Conservation (phyloP, 1,140 invertebrate genomes). For the Pseudomyrmex dendroicus region DNA sequence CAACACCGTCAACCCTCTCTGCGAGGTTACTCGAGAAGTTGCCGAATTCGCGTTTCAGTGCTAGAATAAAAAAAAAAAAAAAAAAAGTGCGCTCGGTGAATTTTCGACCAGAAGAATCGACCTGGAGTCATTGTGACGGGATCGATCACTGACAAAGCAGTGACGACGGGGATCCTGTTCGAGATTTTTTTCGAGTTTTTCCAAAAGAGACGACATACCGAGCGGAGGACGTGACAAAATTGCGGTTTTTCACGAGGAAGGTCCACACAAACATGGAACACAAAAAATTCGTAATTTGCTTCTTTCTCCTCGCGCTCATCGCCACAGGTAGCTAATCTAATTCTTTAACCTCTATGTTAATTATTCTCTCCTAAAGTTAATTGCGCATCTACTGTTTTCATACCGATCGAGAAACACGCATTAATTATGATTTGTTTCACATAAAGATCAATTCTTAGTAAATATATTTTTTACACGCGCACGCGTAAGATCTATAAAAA, state of each 20-base stretch:
- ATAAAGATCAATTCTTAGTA: background rate
- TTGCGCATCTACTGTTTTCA: too few relatives aligned
- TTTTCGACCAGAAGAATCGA: background rate
- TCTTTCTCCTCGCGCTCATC: conserved; percentile 66
- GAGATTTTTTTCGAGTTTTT: background rate
- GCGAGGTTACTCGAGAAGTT: background rate
- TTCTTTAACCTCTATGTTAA: background rate
- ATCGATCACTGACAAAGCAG: background rate
- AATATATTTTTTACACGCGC: too few relatives aligned
- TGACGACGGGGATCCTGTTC: background rate
- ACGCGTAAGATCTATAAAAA: too few relatives aligned
- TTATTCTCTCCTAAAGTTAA: background rate
- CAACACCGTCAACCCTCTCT: background rate
- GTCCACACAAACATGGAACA: conserved; percentile 64
- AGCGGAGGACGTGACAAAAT: background rate
- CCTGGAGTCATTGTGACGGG: background rate
- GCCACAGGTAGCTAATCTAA: conserved; percentile 64
- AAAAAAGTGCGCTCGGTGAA: conserved; percentile 54
- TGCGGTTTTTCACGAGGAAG: background rate
- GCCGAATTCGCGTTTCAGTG: conserved; percentile 30
- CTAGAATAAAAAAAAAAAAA: background rate
- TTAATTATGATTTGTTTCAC: background rate
- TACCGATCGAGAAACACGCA: too few relatives aligned
- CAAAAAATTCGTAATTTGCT: conserved; percentile 56
- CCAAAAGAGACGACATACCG: conserved; percentile 4